Evolutionary conservation across 2,797 vertebrate genomes (phyloP).

Genomic region (Rhinichthys osculus): DNA sequence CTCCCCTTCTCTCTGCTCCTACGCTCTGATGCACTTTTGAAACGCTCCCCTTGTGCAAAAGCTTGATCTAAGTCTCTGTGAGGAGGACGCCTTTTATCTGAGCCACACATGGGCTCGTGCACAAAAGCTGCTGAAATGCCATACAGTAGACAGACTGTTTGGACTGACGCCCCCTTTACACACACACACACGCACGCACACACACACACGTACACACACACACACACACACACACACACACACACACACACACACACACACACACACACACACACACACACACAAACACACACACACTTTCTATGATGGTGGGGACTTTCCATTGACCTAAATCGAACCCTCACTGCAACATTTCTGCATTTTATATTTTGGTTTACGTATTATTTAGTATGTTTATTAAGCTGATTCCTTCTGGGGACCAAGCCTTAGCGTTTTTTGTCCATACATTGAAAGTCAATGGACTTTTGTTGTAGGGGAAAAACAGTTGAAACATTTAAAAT

Average conservation of each 20-base stretch:
- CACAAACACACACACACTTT: background rate
- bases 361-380: background rate
- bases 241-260: too few species aligned
- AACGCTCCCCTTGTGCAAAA: constrained; percentile 47
- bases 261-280: too few species aligned
- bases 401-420: background rate
- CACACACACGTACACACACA: too few species aligned
- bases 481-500: too few species aligned
- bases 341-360: too few species aligned
- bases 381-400: background rate
- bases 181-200: too few species aligned
- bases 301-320: constrained; percentile 1
- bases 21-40: constrained; percentile 44
- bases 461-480: background rate
- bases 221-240: too few species aligned
- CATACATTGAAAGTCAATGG: too few species aligned
- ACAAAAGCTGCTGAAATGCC: constrained; percentile 49
- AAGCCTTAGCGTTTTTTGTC: background rate
- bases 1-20: constrained; percentile 34
- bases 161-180: background rate
- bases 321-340: background rate
- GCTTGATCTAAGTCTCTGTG: constrained; percentile 45
- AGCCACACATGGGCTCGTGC: constrained; percentile 37
- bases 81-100: constrained; percentile 52
- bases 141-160: constrained; percentile 23